Conservation (phyloP, 2,888 invertebrate genomes). For the Amphipyra berbera region DNA sequence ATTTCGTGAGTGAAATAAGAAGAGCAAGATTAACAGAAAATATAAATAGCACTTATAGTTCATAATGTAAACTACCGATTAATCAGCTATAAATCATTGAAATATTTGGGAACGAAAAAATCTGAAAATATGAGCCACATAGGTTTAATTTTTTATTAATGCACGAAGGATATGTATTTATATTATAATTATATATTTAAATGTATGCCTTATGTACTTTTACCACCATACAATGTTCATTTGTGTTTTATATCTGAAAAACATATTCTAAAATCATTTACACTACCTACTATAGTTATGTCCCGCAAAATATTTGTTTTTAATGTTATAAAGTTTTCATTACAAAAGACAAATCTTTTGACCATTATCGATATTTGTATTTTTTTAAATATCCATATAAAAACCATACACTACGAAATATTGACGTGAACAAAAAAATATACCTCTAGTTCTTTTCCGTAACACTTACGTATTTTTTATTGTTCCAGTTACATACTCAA, state of each 20-base stretch:
- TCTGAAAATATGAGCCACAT: too few relatives aligned
- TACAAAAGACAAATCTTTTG: too few relatives aligned
- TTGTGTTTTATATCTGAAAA: not conserved
- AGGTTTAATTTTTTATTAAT: not conserved
- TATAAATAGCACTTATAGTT: slow-evolving; percentile 55
- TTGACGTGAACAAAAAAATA: too few relatives aligned
- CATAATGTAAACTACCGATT: slow-evolving; percentile 23
- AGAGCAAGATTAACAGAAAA: slow-evolving; percentile 59
- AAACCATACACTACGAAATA: too few relatives aligned
- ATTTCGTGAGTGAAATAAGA: slow-evolving; percentile 69
- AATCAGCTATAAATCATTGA: slow-evolving; percentile 17
- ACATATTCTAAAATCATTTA: not conserved
- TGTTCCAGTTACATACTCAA: slow-evolving; percentile 76
- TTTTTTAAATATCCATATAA: too few relatives aligned
- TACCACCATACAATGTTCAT: not conserved
- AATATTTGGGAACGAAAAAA: not conserved
- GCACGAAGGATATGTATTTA: not conserved
- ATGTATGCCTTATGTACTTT: not conserved
- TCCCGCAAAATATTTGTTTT: too few relatives aligned
- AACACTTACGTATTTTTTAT: slow-evolving; percentile 56
- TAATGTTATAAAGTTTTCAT: too few relatives aligned
- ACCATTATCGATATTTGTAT: too few relatives aligned
- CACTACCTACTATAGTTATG: not conserved
- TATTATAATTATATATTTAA: not conserved
- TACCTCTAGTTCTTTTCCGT: not conserved